Evolutionary conservation across 2,888 invertebrate species (phyloP).

Genomic region (Melanchra persicariae): DNA sequence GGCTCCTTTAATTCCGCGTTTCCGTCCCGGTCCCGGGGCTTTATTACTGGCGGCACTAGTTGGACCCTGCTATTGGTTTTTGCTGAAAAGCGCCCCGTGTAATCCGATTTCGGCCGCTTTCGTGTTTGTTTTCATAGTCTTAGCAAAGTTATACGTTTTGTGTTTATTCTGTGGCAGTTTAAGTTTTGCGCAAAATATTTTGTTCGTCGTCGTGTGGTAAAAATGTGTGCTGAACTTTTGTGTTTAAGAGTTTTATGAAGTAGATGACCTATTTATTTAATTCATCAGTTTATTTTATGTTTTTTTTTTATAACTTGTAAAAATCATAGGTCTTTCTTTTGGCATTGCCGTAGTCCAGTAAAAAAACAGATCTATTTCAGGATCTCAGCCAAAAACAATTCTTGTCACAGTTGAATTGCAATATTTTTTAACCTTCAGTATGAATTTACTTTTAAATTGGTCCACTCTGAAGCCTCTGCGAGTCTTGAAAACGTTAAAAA

Average conservation of each 20-base stretch:
- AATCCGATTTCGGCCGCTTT: conserved; percentile 74
- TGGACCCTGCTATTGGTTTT: conserved; percentile 68
- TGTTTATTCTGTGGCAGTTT: conserved; percentile 64
- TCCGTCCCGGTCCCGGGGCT: conserved; percentile 58
- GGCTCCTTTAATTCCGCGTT: conserved; percentile 59
- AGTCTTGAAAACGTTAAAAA: conserved; percentile 5
- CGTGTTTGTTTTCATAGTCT: conserved; percentile 74
- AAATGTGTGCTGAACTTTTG: conserved; percentile 10
- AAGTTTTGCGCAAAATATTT: conserved; percentile 64
- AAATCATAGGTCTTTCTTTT: no score
- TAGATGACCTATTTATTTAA: no score
- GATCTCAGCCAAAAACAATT: neutral
- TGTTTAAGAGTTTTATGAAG: neutral
- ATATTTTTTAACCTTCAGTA: neutral
- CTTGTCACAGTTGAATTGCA: no score
- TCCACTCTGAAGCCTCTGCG: neutral
- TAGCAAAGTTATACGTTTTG: conserved; percentile 70
- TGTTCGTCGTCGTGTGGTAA: conserved; percentile 26
- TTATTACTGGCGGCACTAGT: conserved; percentile 61
- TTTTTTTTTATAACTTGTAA: no score
- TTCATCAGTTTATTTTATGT: no score
- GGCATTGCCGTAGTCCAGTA: no score
- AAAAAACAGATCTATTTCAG: neutral
- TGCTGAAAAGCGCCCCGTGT: conserved; percentile 70
- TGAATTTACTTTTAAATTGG: neutral